Percentiles rank a stretch among this genome's conserved stretches.
Evolutionary conservation across 2,888 invertebrate species (phyloP).

Genomic region (Sesamia inferens): DNA sequence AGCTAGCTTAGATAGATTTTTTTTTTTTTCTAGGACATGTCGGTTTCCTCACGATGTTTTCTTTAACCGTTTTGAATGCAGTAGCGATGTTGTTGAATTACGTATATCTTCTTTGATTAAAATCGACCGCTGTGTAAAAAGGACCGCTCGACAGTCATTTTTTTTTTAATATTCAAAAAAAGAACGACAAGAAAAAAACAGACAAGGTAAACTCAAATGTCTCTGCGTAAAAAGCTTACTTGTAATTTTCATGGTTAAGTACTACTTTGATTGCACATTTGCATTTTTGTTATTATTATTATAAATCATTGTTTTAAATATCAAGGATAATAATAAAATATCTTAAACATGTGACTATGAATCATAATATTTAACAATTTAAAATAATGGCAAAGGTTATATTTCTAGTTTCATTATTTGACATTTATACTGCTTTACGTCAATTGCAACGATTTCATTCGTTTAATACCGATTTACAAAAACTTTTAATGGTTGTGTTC

Average conservation of each 20-base stretch:
- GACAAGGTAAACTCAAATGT: conserved; percentile 8
- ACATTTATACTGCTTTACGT: conserved; percentile 1
- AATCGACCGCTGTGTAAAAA: neutral
- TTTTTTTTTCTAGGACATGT: too few species aligned
- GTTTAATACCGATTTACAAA: conserved; percentile 2
- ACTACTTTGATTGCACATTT: conserved; percentile 31
- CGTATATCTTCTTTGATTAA: neutral
- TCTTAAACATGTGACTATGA: conserved; percentile 12
- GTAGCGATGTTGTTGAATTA: too few species aligned
- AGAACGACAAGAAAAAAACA: neutral
- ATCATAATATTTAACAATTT: neutral
- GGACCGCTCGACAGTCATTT: neutral
- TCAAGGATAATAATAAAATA: conserved; percentile 45
- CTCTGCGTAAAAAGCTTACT: conserved; percentile 37
- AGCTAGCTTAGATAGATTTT: too few species aligned
- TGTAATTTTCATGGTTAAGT: conserved; percentile 36
- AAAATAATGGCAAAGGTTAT: conserved; percentile 3
- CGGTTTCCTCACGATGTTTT: too few species aligned
- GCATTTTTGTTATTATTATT: conserved; percentile 31
- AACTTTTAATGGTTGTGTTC: neutral
- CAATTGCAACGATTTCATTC: neutral
- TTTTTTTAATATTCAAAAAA: conserved; percentile 8
- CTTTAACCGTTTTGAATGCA: too few species aligned
- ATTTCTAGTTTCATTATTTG: conserved; percentile 6
- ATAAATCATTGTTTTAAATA: conserved; percentile 48